Base-by-base conservation (phyloP, 1,140 invertebrate species). In the Drosophila eugracilis region DNA sequence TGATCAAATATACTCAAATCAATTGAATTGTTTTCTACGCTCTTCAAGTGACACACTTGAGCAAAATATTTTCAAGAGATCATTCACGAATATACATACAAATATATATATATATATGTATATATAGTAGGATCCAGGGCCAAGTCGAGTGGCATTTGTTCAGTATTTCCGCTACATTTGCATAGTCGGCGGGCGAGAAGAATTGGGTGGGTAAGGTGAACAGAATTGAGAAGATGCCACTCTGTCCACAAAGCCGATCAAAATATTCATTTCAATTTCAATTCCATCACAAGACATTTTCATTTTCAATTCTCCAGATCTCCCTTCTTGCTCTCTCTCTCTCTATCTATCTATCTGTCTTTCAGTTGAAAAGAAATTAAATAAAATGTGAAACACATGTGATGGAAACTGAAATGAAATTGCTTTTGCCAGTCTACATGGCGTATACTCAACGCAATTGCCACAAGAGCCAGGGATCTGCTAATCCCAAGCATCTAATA, bases 151-250 rank as follows among this genome's bases (percentile, higher is more conserved):
- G 74, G 39, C 47, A 63, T 45, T 72, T 69, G 75, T 60, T 73
- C 44, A 47, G 63, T 80, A 66, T 86, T 86, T 86, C 83, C 83
- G 83, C 78, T 78, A 89, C 83, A 86, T 86, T 86, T 83, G 78
- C 83, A 86, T 86, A 81, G 73, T 17, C 70, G 45, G 32, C 53
- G 52, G 39, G 36, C 47, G 50, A 37, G 39, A 42, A n/a, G 30
- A 39, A 41, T 39, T 50, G 45, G 49, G 41, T 30, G 26, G 60
- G 36, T 47, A 57, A 73, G 65, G 47, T 69, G 62, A 54, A 66
- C 62, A 10, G 45, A 66, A 34, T 30, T 22, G 34, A 19, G 42
- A 21, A 39, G 28, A 37, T 24, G 22, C 21, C 55, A 15, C 37
- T 19, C 19, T n/a, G 24, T 34, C 34, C 49, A 24, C 49, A 32